Percentiles rank a stretch among this genome's conserved stretches.
Conservation (phyloP, 2,113 vertebrate genomes). For the Thunnus thynnus region DNA sequence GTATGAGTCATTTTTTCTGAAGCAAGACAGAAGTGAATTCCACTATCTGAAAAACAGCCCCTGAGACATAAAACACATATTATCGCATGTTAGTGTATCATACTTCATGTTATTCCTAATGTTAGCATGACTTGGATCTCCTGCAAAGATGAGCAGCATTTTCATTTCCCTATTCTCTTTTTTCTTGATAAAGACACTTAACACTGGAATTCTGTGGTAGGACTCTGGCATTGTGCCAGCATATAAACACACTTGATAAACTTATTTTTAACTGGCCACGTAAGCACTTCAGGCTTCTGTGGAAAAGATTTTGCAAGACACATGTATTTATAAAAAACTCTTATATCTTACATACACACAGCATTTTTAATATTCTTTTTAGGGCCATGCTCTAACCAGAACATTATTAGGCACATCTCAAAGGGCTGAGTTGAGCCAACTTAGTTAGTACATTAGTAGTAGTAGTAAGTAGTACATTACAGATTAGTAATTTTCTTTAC, state of each 20-base stretch:
- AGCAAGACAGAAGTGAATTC: constrained; percentile 14
- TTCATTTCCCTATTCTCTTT: neutral
- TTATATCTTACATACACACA: neutral
- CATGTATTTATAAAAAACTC: too few species aligned
- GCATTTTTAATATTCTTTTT: neutral
- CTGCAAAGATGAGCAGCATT: too few species aligned
- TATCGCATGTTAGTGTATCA: constrained; percentile 1
- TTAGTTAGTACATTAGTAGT: neutral
- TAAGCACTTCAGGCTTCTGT: neutral
- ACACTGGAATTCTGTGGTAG: neutral
- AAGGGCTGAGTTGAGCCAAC: accelerated
- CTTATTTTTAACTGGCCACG: too few species aligned
- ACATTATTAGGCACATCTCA: neutral
- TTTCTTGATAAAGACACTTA: neutral
- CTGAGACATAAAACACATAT: neutral
- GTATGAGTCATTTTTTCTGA: constrained; percentile 23
- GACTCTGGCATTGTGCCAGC: neutral
- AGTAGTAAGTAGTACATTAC: too few species aligned
- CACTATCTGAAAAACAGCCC: neutral
- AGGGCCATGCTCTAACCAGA: neutral
- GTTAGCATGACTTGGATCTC: constrained; percentile 11
- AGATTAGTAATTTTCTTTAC: neutral
- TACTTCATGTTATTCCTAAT: too few species aligned
- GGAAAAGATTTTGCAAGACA: neutral
- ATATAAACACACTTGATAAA: neutral